phyloP scores from a whole-genome alignment of 2,797 vertebrate genomes.

The Xenops minutus region DNA sequence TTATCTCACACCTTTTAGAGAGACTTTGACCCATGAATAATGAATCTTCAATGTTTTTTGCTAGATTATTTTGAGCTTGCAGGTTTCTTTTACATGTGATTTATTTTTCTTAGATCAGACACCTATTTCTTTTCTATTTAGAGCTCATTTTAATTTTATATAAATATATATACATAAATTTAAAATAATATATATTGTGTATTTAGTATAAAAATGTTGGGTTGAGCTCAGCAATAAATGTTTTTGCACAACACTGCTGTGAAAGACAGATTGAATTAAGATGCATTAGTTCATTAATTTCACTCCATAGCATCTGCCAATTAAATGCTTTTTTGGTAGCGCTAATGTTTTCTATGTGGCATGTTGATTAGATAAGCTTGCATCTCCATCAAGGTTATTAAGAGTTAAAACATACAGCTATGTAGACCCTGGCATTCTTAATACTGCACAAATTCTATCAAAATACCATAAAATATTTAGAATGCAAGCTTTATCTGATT shows the following conservation, averaged over 20 bases:
- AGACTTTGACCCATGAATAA: background rate
- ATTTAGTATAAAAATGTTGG: conserved; percentile 72
- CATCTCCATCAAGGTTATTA: background rate
- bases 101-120: conserved; percentile 61
- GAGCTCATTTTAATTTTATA: conserved; percentile 71
- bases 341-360: conserved; percentile 13
- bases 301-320: conserved; percentile 43
- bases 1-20: conserved; percentile 3
- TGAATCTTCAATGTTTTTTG: conserved; percentile 6
- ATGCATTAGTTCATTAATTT: conserved; percentile 44
- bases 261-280: conserved; percentile 58
- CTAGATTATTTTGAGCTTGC: conserved; percentile 50
- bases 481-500: background rate
- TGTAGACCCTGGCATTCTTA: background rate
- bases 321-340: conserved; percentile 40
- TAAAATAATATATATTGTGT: conserved; percentile 74
- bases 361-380: conserved; percentile 36
- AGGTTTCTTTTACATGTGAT: conserved; percentile 57
- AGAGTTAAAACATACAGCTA: background rate
- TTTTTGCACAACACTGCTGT: conserved; percentile 71
- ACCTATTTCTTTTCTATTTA: conserved; percentile 70
- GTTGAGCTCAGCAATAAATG: conserved; percentile 73
- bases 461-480: background rate
- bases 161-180: conserved; percentile 69
- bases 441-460: background rate